These are phyloP conservation scores for Drosophila serrata DNA, from an alignment of 1,140 invertebrate genomes.

Conservation along the genomic window DNA sequence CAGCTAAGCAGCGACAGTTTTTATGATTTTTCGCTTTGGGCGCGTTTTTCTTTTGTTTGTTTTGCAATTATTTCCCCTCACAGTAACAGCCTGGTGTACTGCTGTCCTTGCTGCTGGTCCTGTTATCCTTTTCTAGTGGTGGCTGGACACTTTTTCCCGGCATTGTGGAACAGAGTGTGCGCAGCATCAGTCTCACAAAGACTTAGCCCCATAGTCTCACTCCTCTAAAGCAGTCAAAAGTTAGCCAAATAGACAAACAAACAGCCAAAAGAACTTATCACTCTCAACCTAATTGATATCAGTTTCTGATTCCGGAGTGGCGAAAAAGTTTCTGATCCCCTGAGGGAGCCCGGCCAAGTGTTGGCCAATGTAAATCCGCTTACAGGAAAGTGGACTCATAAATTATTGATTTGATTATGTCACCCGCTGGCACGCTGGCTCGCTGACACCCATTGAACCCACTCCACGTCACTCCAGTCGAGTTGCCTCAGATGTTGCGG, in stretches of 20 bases:
- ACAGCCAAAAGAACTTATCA: conserved; percentile 71
- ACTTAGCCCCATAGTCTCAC: background rate
- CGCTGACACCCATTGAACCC: background rate
- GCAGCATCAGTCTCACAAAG: conserved; percentile 21
- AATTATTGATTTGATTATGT: conserved; percentile 84
- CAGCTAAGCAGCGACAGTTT: conserved; percentile 72
- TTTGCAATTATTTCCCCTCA: conserved; percentile 78
- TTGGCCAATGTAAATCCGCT: conserved; percentile 78
- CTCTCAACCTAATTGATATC: conserved; percentile 80
- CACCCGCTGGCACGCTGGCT: conserved; percentile 45
- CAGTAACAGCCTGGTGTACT: conserved; percentile 34
- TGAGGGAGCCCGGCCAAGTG: conserved; percentile 44
- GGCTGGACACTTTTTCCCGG: conserved; percentile 48
- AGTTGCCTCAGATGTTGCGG: conserved; percentile 21
- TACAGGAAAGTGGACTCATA: conserved; percentile 79
- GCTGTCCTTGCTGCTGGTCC: background rate
- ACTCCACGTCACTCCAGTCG: conserved; percentile 10
- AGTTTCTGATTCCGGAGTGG: conserved; percentile 63
- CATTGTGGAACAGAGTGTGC: conserved; percentile 71
- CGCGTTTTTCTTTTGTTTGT: conserved; percentile 51
- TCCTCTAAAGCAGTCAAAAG: conserved; percentile 62
- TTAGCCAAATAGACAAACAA: conserved; percentile 59
- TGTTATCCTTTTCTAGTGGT: conserved; percentile 50
- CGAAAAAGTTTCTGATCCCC: conserved; percentile 51
- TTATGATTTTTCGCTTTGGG: conserved; percentile 64